Percentiles rank a stretch among this genome's conserved stretches.
Conservation (phyloP, 2,797 vertebrate species). For the Sternotherus odoratus region DNA sequence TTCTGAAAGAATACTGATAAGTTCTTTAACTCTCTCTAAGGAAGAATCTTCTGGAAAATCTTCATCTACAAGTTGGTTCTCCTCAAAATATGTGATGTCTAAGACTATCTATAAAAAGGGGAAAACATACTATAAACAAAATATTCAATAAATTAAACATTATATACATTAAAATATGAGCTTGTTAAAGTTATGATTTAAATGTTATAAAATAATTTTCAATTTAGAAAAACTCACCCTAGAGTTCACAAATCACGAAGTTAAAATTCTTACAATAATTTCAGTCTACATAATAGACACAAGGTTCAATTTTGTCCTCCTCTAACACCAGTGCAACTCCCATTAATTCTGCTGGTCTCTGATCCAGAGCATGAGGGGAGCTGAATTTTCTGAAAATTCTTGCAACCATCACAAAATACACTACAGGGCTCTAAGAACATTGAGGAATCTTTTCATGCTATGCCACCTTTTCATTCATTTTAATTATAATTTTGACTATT, state of each 20-base stretch:
- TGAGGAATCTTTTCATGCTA: not conserved
- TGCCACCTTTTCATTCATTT: too few species aligned
- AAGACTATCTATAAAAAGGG: conserved; percentile 86
- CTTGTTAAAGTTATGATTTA: not conserved
- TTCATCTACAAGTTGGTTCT: conserved; percentile 95
- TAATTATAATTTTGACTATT: accelerated
- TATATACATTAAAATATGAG: accelerated
- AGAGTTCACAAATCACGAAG: accelerated
- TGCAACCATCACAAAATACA: accelerated
- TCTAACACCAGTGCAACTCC: not conserved
- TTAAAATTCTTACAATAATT: accelerated
- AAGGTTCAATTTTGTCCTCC: accelerated
- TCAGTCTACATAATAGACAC: not conserved
- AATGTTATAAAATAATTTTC: too few species aligned
- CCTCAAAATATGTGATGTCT: conserved; percentile 96
- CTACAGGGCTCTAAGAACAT: accelerated
- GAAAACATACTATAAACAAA: not conserved
- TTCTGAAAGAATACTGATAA: conserved; percentile 91
- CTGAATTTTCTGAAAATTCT: accelerated
- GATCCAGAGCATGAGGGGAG: not conserved
- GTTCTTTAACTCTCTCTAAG: conserved; percentile 91
- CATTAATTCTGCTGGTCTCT: accelerated
- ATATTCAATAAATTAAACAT: not conserved
- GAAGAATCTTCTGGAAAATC: conserved; percentile 94
- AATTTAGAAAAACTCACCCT: not conserved